A percentile compares a stretch with the other conserved stretches of the same genome.
phyloP scores from a whole-genome alignment of 2,113 vertebrate species.

The Sebastes schlegelii region DNA sequence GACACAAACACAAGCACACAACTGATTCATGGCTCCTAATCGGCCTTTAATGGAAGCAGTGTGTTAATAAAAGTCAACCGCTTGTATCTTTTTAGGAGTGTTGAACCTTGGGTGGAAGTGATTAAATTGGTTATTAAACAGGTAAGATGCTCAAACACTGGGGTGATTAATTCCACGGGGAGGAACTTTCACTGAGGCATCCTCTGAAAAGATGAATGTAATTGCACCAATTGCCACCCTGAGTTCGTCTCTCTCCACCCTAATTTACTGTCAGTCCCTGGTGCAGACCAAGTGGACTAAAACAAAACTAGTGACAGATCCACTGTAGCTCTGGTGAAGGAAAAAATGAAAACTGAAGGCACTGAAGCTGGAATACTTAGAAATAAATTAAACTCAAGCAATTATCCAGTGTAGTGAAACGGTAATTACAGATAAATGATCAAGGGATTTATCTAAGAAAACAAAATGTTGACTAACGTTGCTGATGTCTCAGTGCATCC shows the following conservation, averaged over 20 bases:
- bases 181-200: slow-evolving; percentile 52
- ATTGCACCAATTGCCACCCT: slow-evolving; percentile 60
- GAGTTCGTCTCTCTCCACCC: slow-evolving; percentile 33
- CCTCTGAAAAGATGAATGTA: slow-evolving; percentile 57
- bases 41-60: slow-evolving; percentile 74
- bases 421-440: slow-evolving; percentile 45
- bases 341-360: slow-evolving; percentile 24
- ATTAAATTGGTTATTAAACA: slow-evolving; percentile 82
- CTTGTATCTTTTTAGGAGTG: slow-evolving; percentile 70
- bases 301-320: slow-evolving; percentile 44
- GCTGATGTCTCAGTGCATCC: slow-evolving; percentile 44
- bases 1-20: slow-evolving; percentile 38
- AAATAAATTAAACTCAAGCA: slow-evolving; percentile 51
- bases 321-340: slow-evolving; percentile 12
- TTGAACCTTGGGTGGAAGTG: slow-evolving; percentile 73
- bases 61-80: slow-evolving; percentile 75
- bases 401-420: slow-evolving; percentile 56
- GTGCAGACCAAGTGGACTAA: slow-evolving; percentile 27
- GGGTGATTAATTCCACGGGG: slow-evolving; percentile 67
- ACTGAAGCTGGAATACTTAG: slow-evolving; percentile 25
- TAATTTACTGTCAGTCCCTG: slow-evolving; percentile 40
- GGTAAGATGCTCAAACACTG: slow-evolving; percentile 70
- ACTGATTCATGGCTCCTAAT: slow-evolving; percentile 72
- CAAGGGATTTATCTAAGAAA: slow-evolving; percentile 53
- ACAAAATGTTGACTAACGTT: slow-evolving; percentile 35